phyloP scores from a whole-genome alignment of 1,140 invertebrate species.

The Zaprionus africanus region DNA sequence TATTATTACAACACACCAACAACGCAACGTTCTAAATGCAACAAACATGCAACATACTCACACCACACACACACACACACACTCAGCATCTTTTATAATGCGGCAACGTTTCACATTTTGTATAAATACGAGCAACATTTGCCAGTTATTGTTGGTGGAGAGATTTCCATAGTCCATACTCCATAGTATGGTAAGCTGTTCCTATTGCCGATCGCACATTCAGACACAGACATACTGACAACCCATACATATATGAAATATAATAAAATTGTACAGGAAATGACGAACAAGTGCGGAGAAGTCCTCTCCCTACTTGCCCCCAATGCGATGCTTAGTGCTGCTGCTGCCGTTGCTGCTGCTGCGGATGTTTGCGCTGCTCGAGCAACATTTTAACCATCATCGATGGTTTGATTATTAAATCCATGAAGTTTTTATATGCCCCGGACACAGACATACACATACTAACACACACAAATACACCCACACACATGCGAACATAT shows the following conservation, averaged over 20 bases:
- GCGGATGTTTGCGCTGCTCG: slow-evolving; percentile 54
- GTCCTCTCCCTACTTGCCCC: slow-evolving; percentile 17
- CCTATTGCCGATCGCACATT: slow-evolving; percentile 57
- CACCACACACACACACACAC: neutral
- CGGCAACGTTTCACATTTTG: slow-evolving; percentile 44
- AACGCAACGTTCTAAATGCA: slow-evolving; percentile 21
- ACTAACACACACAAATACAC: neutral
- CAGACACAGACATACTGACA: slow-evolving; percentile 18
- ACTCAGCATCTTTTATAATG: slow-evolving; percentile 37
- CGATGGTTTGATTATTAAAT: slow-evolving; percentile 83
- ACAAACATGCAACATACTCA: neutral
- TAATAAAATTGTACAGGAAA: slow-evolving; percentile 83
- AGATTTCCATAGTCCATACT: slow-evolving; percentile 12
- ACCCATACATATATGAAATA: slow-evolving; percentile 70
- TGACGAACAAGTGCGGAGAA: slow-evolving; percentile 72
- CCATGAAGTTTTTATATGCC: slow-evolving; percentile 75
- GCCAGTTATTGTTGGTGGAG: slow-evolving; percentile 13
- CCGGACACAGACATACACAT: slow-evolving; percentile 37
- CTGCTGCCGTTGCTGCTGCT: neutral
- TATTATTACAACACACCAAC: slow-evolving; percentile 35
- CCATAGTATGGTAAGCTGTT: slow-evolving; percentile 46
- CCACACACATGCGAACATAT: slow-evolving; percentile 50
- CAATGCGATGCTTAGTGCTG: slow-evolving; percentile 33
- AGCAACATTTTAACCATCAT: slow-evolving; percentile 81
- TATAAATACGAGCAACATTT: slow-evolving; percentile 47